Base-by-base conservation (phyloP, 2,888 invertebrate species). In the Lathronympha strigana region DNA sequence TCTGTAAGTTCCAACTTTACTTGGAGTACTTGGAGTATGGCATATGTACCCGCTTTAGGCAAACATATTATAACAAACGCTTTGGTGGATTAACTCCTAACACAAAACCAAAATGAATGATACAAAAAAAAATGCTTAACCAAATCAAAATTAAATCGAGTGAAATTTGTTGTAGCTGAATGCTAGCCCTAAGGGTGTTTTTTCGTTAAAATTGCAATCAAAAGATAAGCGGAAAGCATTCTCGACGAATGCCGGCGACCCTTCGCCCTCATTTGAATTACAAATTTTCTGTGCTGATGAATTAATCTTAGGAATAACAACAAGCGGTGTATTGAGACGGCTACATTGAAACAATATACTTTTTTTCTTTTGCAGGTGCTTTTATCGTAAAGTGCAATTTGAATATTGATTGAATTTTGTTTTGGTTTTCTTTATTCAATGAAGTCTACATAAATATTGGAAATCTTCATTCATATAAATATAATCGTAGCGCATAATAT, bases 191-290 rank as follows among this genome's bases (percentile, higher is more conserved):
- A 33, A 33, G 33, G 36, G 8, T 53, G 36, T 53, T 53, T 53
- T 53, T 53, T 38, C 13, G 23, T 36, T 15, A 63, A 61, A 43
- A 45, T 63, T 57, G 25, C 50, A 61, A 67, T 64, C 55, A 55
- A 61, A 43, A 64, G 64, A 67, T 64, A 61, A 64, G 63, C 47
- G 63, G 40, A 58, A 33, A 54, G 38, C 64, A 33, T 53, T 49
- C 63, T 50, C 31, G 45, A 19, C 38, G 54, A 64, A 53, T 47
- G 43, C 67, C 51, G 66, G 66, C 60, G 58, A 63, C 64, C 67
- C 67, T 61, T 67, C n/a, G 40, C 64, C 50, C 63, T 17, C 33
- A 66, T 68, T 68, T 66, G 68, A 66, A 66, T 66, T 66, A 50
- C 68, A 68, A 68, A 68, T 68, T 25, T 54, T 55, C 54, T 51